Conservation (phyloP, 2,888 invertebrate genomes). For the Pimpla rufipes region DNA sequence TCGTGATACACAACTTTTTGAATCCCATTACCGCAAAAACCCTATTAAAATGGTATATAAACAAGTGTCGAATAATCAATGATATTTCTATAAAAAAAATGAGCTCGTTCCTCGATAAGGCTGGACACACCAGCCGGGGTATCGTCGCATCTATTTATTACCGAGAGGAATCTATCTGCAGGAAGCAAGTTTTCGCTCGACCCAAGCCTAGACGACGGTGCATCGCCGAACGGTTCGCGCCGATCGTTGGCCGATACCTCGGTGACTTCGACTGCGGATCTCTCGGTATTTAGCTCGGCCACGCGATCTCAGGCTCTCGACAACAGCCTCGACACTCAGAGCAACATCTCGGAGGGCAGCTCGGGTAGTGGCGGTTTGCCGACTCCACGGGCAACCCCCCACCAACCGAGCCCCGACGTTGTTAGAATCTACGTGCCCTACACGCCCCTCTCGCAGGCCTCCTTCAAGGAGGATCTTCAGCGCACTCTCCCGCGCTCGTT, state of each 20-base stretch:
- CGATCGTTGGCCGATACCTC: slow-evolving; percentile 94
- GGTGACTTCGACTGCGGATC: slow-evolving; percentile 93
- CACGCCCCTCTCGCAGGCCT: slow-evolving; percentile 87
- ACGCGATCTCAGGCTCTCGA: slow-evolving; percentile 91
- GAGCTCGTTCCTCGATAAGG: slow-evolving; percentile 66
- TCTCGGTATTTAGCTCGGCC: slow-evolving; percentile 92
- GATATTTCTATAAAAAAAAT: slow-evolving; percentile 56
- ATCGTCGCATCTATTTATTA: slow-evolving; percentile 70
- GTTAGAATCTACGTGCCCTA: slow-evolving; percentile 93
- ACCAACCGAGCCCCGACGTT: slow-evolving; percentile 90
- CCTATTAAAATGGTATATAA: slow-evolving; percentile 50
- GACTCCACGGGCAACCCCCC: slow-evolving; percentile 90
- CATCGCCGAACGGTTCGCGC: slow-evolving; percentile 90
- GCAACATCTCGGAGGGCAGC: slow-evolving; percentile 91
- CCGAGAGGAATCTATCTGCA: slow-evolving; percentile 81
- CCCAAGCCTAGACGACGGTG: slow-evolving; percentile 89
- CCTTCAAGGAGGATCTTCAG: slow-evolving; percentile 86
- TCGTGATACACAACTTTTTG: slow-evolving; percentile 1
- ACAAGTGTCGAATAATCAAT: slow-evolving; percentile 67
- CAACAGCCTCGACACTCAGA: slow-evolving; percentile 92
- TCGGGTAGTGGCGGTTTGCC: slow-evolving; percentile 88
- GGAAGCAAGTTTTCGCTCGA: slow-evolving; percentile 89
- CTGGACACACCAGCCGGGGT: slow-evolving; percentile 69
- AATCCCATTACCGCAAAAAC: slow-evolving; percentile 30
- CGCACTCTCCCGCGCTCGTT: slow-evolving; percentile 86